Evolutionary conservation across 2,888 invertebrate genomes (phyloP), one percentile per base, ranked within the genome.

Genomic region (Argyra leucocephala): DNA sequence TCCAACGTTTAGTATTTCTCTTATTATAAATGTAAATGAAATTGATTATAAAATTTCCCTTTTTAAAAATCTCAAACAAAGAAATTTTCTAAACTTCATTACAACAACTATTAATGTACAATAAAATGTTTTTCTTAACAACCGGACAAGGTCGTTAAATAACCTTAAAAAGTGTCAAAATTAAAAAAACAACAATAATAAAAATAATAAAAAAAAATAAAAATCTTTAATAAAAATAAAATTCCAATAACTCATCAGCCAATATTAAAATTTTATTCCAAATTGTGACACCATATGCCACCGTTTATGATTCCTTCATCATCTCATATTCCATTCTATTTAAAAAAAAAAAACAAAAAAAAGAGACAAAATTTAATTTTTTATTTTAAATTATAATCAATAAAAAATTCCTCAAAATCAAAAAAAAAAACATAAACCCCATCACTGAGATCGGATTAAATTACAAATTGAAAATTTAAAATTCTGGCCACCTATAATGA

Each of bases 111-210:
- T n/a, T n/a, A n/a, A n/a, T n/a, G n/a, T n/a, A n/a, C n/a, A n/a
- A n/a, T n/a, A n/a, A n/a, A n/a, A n/a, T n/a, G n/a, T n/a, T n/a
- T n/a, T n/a, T n/a, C n/a, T n/a, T n/a, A n/a, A 15, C 18, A 48
- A 48, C 48, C 48, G 48, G 48, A 48, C 48, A 48, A 48, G 48
- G 48, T 48, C 48, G 48, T 48, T 48, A 48, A 48, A 48, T 18
- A 48, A 18, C 48, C 48, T 48, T 48, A 48, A 48, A 48, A 48
- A 48, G 48, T 48, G 48, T 48, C 48, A 48, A 48, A 48, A 48
- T 48, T n/a, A 18, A 48, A 48, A 18, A 2, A 31, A 7, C 5
- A 48, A 48, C 7, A 15, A 48, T 18, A 48, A 48, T 31, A 31
- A 3, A 31, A 31, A 31, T 7, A 3, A 31, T 1, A 3, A 26